A percentile compares a stretch with the other conserved stretches of the same genome.
Evolutionary conservation across 2,113 vertebrate genomes (phyloP).

Genomic region (Phylloscopus trochilus): DNA sequence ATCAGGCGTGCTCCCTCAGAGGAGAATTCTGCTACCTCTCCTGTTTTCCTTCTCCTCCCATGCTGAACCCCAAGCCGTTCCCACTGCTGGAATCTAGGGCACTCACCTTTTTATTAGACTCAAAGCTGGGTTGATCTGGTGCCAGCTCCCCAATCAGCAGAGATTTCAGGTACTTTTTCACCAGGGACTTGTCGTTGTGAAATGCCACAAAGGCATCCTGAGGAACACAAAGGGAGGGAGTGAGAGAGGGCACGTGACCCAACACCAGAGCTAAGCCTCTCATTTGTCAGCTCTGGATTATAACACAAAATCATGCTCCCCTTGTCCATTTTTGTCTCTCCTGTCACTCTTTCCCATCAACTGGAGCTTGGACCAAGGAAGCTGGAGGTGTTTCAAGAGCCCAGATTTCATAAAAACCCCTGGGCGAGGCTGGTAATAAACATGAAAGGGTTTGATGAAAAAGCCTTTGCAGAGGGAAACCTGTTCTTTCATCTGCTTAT

Average conservation of each 20-base stretch:
- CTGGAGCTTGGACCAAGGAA: constrained; percentile 11
- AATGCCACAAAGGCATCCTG: constrained; percentile 79
- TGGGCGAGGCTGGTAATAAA: constrained; percentile 24
- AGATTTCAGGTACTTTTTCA: constrained; percentile 73
- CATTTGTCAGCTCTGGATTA: background rate
- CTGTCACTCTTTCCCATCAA: background rate
- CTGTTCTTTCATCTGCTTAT: background rate
- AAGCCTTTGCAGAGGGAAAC: background rate
- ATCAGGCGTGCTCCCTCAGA: background rate
- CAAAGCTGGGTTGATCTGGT: constrained; percentile 76
- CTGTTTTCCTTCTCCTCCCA: background rate
- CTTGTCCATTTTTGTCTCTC: background rate
- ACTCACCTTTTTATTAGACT: constrained; percentile 79
- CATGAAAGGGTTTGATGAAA: background rate
- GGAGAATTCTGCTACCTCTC: background rate
- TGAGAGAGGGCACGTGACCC: background rate
- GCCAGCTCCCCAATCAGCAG: constrained; percentile 79
- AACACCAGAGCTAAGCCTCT: background rate
- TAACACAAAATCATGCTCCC: background rate
- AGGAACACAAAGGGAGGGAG: background rate
- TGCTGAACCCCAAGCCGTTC: background rate
- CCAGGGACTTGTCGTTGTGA: constrained; percentile 71
- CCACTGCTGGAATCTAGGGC: background rate
- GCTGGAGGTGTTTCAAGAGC: constrained; percentile 20
- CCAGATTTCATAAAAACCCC: background rate